phyloP scores from a whole-genome alignment of 35 echinoderm and acorn worm species.

The Amphiura filiformis region DNA sequence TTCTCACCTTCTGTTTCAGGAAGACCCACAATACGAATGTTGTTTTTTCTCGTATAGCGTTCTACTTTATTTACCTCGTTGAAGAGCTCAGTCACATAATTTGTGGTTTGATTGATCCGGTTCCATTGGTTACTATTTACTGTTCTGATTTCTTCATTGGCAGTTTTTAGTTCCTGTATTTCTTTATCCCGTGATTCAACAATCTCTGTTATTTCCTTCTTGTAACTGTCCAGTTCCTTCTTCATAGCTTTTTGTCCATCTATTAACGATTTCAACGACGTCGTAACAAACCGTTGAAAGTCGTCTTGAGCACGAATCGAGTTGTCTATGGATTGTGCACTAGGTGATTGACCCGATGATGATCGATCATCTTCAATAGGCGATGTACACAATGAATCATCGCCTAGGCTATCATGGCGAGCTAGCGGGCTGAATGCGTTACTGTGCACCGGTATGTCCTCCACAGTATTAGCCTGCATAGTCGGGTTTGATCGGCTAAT shows the following conservation, averaged over 20 bases:
- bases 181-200: not conserved
- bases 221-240: not conserved
- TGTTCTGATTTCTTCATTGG: not conserved
- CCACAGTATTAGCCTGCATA: too few relatives aligned
- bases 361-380: too few relatives aligned
- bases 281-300: not conserved
- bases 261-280: not conserved
- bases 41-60: not conserved
- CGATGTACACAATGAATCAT: too few relatives aligned
- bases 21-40: not conserved
- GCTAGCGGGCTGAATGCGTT: too few relatives aligned
- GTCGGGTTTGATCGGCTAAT: too few relatives aligned
- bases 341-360: too few relatives aligned
- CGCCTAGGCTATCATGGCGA: too few relatives aligned
- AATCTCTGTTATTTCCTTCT: not conserved
- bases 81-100: not conserved
- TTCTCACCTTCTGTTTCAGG: conserved; percentile 4
- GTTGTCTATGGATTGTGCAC: too few relatives aligned
- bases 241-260: not conserved
- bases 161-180: not conserved
- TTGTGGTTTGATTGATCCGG: not conserved
- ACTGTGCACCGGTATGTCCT: too few relatives aligned
- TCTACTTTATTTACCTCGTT: not conserved
- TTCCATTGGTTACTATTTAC: not conserved
- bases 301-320: not conserved